Conservation (phyloP, 2,113 vertebrate species). For the Vireo altiloquus region DNA sequence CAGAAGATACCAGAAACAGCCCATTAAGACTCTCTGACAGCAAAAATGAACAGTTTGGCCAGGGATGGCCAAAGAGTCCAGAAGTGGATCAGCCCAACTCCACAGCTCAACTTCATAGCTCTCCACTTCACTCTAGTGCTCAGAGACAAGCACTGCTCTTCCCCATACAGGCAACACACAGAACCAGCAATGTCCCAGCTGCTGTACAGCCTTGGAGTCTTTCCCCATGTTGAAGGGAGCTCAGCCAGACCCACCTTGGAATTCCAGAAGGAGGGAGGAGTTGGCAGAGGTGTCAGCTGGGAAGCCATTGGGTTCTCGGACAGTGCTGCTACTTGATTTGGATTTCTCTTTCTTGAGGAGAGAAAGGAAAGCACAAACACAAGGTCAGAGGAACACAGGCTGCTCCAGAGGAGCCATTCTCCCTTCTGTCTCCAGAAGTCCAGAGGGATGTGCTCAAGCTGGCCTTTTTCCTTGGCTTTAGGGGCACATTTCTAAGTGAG, state of each 20-base stretch:
- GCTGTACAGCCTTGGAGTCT: accelerated
- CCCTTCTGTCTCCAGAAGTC: background rate
- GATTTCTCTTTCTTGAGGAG: conserved; percentile 86
- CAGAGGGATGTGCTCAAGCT: background rate
- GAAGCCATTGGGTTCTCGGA: conserved; percentile 82
- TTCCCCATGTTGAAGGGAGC: background rate
- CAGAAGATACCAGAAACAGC: background rate
- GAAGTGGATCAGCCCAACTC: background rate
- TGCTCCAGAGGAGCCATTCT: background rate
- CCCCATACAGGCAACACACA: accelerated
- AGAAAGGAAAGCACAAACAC: background rate
- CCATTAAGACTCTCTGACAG: background rate
- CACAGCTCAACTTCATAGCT: background rate
- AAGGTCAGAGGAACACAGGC: background rate
- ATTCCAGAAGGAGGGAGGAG: conserved; percentile 89
- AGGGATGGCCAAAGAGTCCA: background rate
- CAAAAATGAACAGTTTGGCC: background rate
- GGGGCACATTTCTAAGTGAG: background rate
- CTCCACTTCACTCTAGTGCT: background rate
- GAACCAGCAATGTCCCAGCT: background rate
- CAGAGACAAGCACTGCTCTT: accelerated
- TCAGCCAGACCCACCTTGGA: conserved; percentile 80
- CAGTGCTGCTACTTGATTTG: conserved; percentile 77
- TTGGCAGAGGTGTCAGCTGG: conserved; percentile 83
- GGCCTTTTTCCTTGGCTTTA: background rate